Base-by-base conservation (phyloP, 30 jellyfish, hydroid and myxozoan species). In the Hydra vulgaris region DNA sequence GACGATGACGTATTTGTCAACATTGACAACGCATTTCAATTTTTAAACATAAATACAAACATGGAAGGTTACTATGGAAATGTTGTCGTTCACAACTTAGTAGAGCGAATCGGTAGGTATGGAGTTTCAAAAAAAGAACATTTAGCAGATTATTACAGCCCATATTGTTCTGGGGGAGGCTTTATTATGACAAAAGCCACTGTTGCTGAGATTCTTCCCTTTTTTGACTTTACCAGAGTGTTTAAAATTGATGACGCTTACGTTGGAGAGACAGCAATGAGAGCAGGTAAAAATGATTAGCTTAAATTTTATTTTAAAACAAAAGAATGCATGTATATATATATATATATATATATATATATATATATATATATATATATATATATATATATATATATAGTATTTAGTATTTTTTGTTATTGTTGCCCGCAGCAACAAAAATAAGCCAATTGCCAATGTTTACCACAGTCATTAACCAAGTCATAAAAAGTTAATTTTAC, bases 131-230 rank as follows among this genome's bases (percentile, higher is more conserved):
- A 27, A 16, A 86, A 82, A 16, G 86, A 71, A 82, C 78, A 72
- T 40, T 24, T 7, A 73, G 26, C 74, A 16, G 86, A 54, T 17
- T 12, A 5, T 19, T 82, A 21, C 89, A 71, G 52, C 55, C 89
- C 86, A 40, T 82, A 82, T 66, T 82, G 89, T 73, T 73, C 86
- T 16, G 89, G 89, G 1, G 89, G 89, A 15, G 89, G 83, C 7
- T 82, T 71, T 73, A 3, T 82, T 71, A 53, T 82, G 24, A 25
- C 87, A n/a, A 21, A 72, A 18, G 88, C 40, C 52, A 53, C 55
- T 19, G 78, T 82, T 26, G 23, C 74, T 23, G 75, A 72, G 69
- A 80, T 80, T 17, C n/a, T 70, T 16, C 74, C 85, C 18, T 71
- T 21, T n/a, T 70, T 80, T 26, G 84, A 66, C 55, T 71, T 53